A percentile compares a stretch with the other conserved stretches of the same genome.
Evolutionary conservation across 2,888 invertebrate species (phyloP).

Genomic region (Exephanes ischioxanthus): DNA sequence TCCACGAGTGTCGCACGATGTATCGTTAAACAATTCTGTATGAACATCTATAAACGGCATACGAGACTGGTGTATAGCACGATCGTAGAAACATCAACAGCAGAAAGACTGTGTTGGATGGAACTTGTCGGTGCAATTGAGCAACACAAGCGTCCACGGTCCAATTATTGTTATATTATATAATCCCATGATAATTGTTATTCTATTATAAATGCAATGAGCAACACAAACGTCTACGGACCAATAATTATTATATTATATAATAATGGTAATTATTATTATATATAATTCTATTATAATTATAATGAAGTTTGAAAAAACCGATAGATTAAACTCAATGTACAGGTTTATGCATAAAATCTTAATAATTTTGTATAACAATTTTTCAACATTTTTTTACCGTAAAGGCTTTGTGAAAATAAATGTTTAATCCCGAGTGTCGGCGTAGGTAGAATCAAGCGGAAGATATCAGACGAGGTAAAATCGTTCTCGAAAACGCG

Average conservation of each 20-base stretch:
- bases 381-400: background rate
- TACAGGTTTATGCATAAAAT: too few species aligned
- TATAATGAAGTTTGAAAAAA: too few species aligned
- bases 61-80: too few species aligned
- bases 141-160: background rate
- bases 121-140: background rate
- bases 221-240: background rate
- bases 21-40: background rate
- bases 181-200: background rate
- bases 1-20: background rate
- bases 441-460: background rate
- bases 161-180: slow-evolving; percentile 5
- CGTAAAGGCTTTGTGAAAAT: background rate
- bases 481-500: background rate
- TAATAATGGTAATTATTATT: background rate
- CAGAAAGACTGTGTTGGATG: too few species aligned
- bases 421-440: background rate
- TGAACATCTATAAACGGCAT: background rate
- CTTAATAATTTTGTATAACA: too few species aligned
- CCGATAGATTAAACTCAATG: too few species aligned
- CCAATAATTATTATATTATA: slow-evolving; percentile 11
- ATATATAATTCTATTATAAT: too few species aligned
- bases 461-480: background rate
- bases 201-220: background rate
- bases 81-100: too few species aligned